Percentiles rank a stretch among this genome's conserved stretches.
Conservation (phyloP, 2,797 vertebrate species). For the Decapterus maruadsi region DNA sequence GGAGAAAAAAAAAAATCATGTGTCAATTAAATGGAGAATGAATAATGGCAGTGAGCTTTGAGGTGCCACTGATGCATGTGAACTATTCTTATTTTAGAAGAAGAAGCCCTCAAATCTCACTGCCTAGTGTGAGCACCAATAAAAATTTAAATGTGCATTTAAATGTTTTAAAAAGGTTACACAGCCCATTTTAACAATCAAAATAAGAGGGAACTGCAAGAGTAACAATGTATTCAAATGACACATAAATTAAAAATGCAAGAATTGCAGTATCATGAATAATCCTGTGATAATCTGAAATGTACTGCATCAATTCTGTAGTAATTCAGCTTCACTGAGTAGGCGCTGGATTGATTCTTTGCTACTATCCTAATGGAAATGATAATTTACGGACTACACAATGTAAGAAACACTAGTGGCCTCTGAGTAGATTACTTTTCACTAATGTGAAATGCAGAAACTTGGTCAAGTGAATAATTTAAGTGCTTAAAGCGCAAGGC, state of each 20-base stretch:
- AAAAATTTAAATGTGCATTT: conserved; percentile 64
- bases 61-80: conserved; percentile 73
- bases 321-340: not conserved
- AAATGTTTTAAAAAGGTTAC: conserved; percentile 63
- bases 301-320: conserved; percentile 23
- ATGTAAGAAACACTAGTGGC: conserved; percentile 10
- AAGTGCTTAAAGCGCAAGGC: conserved; percentile 3
- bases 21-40: conserved; percentile 83
- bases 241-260: conserved; percentile 17
- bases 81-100: conserved; percentile 71
- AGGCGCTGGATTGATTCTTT: conserved; percentile 25
- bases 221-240: conserved; percentile 31
- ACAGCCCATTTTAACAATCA: conserved; percentile 11
- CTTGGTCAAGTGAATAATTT: not conserved
- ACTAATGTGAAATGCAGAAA: conserved; percentile 12
- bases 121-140: conserved; percentile 42
- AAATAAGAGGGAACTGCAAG: conserved; percentile 16
- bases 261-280: not conserved
- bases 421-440: not conserved
- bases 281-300: conserved; percentile 33
- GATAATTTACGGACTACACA: conserved; percentile 4
- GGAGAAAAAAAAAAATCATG: conserved; percentile 70
- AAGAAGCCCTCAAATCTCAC: conserved; percentile 56
- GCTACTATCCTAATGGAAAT: not conserved
- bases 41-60: conserved; percentile 82